Base-by-base conservation (phyloP, 2,113 vertebrate species). In the Reinhardtius hippoglossoides region DNA sequence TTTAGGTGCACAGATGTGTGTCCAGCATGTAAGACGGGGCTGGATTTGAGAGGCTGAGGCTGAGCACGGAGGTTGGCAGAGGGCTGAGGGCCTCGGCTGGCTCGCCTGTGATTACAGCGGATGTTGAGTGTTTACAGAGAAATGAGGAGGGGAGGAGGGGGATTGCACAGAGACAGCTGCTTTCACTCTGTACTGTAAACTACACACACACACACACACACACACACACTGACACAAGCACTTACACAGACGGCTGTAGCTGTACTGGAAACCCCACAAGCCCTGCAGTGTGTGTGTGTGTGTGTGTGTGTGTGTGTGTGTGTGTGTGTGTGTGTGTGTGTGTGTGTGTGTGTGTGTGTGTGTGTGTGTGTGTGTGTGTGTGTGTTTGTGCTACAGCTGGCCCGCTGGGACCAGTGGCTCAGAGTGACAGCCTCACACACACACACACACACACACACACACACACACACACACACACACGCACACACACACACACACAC, bases 151-250 rank as follows among this genome's bases (percentile, higher is more conserved):
- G 72, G 75, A 74, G 56, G 76, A 59, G 66, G 62, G 21, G 65
- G 75, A 69, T 57, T n/a, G 50, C 50, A 69, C 54, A 37, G 76
- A 92, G 82, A 91, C 87, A 92, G 91, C 91, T 92, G 91, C 87
- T 94, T 92, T 89, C 87, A 93, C 88, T 92, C 88, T 93, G 86
- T 84, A 90, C 89, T 90, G 86, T 91, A 90, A 93, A 90, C 92
- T 78, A 72, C 82, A 87, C 81, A 82, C 46, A 80, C 54, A 67
- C 68, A 52, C 31, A 63, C 84, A 75, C 55, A 54, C 81, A 80
- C 56, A 83, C 37, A 87, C 76, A 80, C 56, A 82, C 37, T 27
- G 4, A 87, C 79, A 82, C 80, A 70, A 58, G 70, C 82, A 74
- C 86, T 88, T 82, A 89, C 80, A 87, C 85, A 89, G 76, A 80